phyloP scores from a whole-genome alignment of 2,113 vertebrate species.

The Leiothrix lutea region DNA sequence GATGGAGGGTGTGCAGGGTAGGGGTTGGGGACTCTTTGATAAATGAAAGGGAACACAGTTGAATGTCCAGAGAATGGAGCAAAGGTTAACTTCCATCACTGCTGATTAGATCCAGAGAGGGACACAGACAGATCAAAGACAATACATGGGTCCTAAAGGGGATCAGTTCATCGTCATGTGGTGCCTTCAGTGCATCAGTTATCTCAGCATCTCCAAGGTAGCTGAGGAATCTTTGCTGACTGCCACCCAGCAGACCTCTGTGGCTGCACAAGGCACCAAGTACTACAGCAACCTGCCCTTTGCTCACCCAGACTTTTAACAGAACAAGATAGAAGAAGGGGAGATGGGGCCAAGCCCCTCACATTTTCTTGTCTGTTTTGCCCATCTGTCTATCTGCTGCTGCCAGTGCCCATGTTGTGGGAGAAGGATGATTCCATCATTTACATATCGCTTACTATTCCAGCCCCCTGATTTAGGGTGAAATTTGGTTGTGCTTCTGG shows the following conservation, averaged over 20 bases:
- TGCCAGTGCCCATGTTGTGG: conserved; percentile 24
- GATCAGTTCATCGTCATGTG: neutral
- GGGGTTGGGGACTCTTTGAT: conserved; percentile 1
- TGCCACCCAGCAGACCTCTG: neutral
- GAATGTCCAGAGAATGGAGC: conserved; percentile 6
- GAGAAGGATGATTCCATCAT: conserved; percentile 7
- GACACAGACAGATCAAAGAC: conserved; percentile 26
- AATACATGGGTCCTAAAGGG: conserved; percentile 31
- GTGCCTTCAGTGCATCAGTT: conserved; percentile 32
- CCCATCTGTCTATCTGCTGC: conserved; percentile 28
- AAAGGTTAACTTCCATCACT: conserved; percentile 51
- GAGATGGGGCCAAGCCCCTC: neutral
- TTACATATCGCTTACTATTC: neutral
- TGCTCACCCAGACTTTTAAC: neutral
- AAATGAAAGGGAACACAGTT: conserved; percentile 35
- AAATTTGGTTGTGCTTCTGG: conserved; percentile 25
- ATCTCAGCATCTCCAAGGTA: neutral
- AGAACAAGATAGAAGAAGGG: neutral
- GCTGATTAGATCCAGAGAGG: conserved; percentile 36
- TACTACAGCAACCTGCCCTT: neutral
- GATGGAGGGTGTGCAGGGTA: neutral
- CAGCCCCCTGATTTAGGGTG: neutral
- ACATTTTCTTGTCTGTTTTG: neutral
- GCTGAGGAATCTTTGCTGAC: conserved; percentile 8
- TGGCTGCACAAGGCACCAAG: neutral